Percentiles rank a stretch among this genome's conserved stretches.
Conservation (phyloP, 2,113 vertebrate species). For the Diadophis punctatus region DNA sequence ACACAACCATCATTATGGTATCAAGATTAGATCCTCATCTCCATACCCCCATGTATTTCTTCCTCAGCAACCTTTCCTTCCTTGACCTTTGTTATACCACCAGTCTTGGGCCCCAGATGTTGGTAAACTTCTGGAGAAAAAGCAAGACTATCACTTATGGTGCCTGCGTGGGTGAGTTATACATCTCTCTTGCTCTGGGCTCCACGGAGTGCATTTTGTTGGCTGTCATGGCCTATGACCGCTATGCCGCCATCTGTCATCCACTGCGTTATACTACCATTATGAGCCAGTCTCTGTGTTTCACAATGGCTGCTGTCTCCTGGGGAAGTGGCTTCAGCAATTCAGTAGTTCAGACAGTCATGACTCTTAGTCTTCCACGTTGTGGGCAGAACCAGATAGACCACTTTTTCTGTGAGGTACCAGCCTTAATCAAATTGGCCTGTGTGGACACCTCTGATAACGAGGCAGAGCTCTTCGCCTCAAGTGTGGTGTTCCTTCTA, state of each 20-base stretch:
- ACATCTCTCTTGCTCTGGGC: conserved; percentile 26
- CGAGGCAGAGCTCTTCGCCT: background rate
- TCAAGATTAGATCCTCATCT: conserved; percentile 22
- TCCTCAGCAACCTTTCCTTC: conserved; percentile 14
- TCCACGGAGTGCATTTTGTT: conserved; percentile 26
- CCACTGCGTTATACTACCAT: conserved; percentile 15
- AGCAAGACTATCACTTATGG: conserved; percentile 31
- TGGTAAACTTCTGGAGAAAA: conserved; percentile 29
- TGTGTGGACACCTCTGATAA: conserved; percentile 25
- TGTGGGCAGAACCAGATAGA: conserved; percentile 17
- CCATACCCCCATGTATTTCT: background rate
- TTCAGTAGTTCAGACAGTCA: conserved; percentile 2
- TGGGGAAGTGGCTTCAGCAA: conserved; percentile 50
- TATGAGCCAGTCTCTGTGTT: conserved; percentile 41
- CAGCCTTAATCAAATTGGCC: conserved; percentile 37
- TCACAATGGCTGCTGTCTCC: conserved; percentile 27
- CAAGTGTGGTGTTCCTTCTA: conserved; percentile 7
- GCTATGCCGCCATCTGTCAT: conserved; percentile 30
- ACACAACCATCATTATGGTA: conserved; percentile 44
- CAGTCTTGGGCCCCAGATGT: conserved; percentile 19
- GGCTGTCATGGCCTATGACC: background rate
- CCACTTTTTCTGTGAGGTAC: conserved; percentile 21
- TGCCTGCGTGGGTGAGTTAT: conserved; percentile 26
- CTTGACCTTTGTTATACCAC: conserved; percentile 33
- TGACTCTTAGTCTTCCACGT: conserved; percentile 22